Percentiles rank a stretch among this genome's conserved stretches.
Evolutionary conservation across 2,113 vertebrate genomes (phyloP).

Genomic region (Emydura subglobosa): DNA sequence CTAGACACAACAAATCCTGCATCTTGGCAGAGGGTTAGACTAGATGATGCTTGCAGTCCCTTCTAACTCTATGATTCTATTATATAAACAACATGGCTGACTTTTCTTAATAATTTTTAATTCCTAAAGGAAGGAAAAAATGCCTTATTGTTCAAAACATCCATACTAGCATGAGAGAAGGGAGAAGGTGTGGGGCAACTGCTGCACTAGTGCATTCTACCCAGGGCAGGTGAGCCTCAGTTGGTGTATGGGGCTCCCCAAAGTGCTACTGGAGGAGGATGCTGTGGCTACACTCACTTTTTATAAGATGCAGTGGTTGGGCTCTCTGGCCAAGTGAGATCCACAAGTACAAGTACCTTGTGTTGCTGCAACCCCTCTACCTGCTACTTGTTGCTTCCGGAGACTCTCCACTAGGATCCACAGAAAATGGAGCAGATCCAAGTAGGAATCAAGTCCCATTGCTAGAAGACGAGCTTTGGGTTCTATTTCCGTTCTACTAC

Average conservation of each 20-base stretch:
- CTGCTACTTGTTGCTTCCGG: fast-evolving
- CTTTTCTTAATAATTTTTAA: neutral
- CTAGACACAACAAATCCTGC: no score
- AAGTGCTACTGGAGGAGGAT: neutral
- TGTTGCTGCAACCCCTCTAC: neutral
- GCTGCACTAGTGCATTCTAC: fast-evolving
- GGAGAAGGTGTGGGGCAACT: neutral
- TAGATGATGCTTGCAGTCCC: no score
- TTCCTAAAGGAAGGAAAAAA: neutral
- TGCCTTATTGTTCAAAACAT: neutral
- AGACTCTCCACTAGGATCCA: neutral
- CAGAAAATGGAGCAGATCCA: neutral
- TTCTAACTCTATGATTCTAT: neutral
- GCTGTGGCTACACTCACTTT: neutral
- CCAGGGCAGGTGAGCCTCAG: neutral
- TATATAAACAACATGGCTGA: neutral
- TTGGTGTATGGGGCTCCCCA: neutral
- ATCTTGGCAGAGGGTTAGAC: no score
- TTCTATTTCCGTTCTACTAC: fast-evolving
- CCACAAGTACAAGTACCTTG: fast-evolving
- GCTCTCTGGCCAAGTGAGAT: neutral
- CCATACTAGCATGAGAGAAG: fast-evolving
- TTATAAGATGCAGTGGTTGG: neutral
- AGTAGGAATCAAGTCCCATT: neutral
- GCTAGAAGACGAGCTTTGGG: neutral